Conservation (phyloP, 2,888 invertebrate genomes). For the Sepiola atlantica region DNA sequence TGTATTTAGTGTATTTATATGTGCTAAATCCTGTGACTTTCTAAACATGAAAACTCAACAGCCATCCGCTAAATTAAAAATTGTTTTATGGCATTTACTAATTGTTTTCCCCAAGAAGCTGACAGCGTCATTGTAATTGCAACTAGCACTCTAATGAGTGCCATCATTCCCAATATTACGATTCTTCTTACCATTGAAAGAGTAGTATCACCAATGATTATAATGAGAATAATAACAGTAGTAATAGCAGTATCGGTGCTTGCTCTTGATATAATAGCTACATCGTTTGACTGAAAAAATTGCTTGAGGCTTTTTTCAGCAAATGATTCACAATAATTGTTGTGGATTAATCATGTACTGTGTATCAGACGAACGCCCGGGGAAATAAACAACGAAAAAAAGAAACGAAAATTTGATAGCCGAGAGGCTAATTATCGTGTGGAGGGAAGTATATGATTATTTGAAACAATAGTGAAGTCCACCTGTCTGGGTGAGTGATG, state of each 20-base stretch:
- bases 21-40: background rate
- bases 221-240: background rate
- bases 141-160: background rate
- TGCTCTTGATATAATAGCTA: background rate
- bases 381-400: background rate
- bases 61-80: background rate
- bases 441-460: background rate
- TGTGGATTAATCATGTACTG: background rate
- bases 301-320: background rate
- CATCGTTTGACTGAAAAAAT: background rate
- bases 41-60: background rate
- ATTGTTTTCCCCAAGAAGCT: background rate
- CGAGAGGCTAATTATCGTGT: background rate
- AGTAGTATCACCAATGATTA: background rate
- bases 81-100: background rate
- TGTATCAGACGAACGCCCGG: background rate
- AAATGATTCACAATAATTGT: background rate
- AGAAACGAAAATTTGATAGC: background rate
- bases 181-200: too few species aligned
- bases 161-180: background rate
- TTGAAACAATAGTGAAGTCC: background rate
- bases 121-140: background rate
- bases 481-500: background rate
- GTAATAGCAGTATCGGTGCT: background rate
- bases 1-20: background rate